phyloP scores from a whole-genome alignment of 2,113 vertebrate genomes.

The Symphodus melops region DNA sequence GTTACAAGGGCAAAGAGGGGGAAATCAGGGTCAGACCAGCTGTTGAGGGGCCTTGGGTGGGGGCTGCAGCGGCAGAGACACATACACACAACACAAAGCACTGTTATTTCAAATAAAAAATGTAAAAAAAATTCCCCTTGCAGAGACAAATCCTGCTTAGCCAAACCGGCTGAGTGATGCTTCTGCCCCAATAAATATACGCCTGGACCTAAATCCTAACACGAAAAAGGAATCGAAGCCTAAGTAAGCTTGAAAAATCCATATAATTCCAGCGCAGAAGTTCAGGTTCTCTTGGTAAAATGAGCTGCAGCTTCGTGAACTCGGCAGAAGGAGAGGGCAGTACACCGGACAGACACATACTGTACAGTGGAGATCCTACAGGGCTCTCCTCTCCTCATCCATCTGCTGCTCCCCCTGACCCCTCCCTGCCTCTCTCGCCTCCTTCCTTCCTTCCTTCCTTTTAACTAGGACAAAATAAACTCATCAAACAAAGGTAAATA shows the following conservation, averaged over 20 bases:
- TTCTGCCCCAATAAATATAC: background rate
- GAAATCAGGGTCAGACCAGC: slow-evolving; percentile 32
- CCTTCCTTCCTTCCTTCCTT: slow-evolving; percentile 4
- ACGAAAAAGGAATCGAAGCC: background rate
- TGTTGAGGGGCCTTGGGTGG: slow-evolving; percentile 4
- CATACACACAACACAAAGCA: slow-evolving; percentile 26
- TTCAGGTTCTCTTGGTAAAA: slow-evolving; percentile 16
- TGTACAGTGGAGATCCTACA: slow-evolving; percentile 1
- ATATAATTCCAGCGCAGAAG: slow-evolving; percentile 3
- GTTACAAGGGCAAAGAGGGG: slow-evolving; percentile 41
- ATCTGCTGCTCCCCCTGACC: slow-evolving; percentile 23
- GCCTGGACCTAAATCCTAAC: background rate
- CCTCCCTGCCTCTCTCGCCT: background rate
- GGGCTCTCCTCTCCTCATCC: slow-evolving; percentile 28
- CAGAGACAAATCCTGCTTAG: slow-evolving; percentile 27
- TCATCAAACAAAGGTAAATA: slow-evolving; percentile 19
- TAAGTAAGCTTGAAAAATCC: slow-evolving; percentile 24
- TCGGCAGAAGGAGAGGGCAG: slow-evolving; percentile 17
- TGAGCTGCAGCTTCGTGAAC: slow-evolving; percentile 25
- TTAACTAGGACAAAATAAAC: slow-evolving; percentile 14
- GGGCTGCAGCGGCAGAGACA: background rate
- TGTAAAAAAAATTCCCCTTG: slow-evolving; percentile 1
- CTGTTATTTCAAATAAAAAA: slow-evolving; percentile 32
- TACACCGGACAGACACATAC: background rate
- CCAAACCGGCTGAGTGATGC: background rate